Conservation (phyloP, 1,140 invertebrate species). For the Anoplolepis gracilipes region DNA sequence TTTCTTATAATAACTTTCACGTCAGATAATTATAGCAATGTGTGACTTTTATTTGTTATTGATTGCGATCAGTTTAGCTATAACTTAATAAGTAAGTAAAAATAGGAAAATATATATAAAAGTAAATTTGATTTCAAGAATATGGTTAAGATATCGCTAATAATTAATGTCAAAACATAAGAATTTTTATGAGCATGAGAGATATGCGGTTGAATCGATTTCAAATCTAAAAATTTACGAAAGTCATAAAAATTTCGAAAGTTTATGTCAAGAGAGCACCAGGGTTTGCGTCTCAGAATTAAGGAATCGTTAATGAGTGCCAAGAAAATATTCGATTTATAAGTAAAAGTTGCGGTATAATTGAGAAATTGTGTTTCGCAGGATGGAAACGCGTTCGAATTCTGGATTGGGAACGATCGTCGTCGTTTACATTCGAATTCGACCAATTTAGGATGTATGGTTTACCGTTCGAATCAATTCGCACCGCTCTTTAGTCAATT, state of each 20-base stretch:
- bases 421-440: slow-evolving; percentile 16
- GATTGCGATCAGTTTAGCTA: neutral
- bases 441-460: slow-evolving; percentile 23
- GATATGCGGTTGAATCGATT: neutral
- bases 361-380: slow-evolving; percentile 36
- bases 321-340: neutral
- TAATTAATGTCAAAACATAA: neutral
- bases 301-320: neutral
- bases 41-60: too few species aligned
- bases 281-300: neutral
- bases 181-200: neutral
- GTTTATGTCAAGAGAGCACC: neutral
- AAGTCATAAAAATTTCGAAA: slow-evolving; percentile 10
- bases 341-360: slow-evolving; percentile 5
- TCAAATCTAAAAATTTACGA: neutral
- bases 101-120: neutral
- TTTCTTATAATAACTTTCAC: neutral
- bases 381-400: slow-evolving; percentile 5
- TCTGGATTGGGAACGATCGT: slow-evolving; percentile 11
- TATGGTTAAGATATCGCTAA: too few species aligned
- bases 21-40: too few species aligned
- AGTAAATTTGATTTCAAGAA: too few species aligned
- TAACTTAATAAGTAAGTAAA: neutral
- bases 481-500: slow-evolving; percentile 22
- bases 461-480: slow-evolving; percentile 10